Percentiles rank a stretch among this genome's conserved stretches.
Evolutionary conservation across 2,797 vertebrate genomes (phyloP).

Genomic region (Anomalospiza imberbis): DNA sequence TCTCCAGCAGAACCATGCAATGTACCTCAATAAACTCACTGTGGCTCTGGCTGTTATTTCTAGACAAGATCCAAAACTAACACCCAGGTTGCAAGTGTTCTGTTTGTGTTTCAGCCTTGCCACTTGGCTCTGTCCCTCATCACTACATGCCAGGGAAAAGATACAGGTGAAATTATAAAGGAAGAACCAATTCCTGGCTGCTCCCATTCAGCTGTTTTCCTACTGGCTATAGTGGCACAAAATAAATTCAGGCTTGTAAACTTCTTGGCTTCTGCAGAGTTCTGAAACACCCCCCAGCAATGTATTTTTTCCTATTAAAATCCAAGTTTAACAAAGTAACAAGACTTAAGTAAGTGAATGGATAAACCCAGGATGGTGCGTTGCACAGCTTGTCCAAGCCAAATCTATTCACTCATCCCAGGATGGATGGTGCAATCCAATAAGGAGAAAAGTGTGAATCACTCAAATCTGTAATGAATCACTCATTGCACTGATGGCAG

Average conservation of each 20-base stretch:
- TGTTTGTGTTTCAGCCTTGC: not conserved
- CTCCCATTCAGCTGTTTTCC: not conserved
- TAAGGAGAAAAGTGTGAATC: not conserved
- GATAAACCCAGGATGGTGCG: not conserved
- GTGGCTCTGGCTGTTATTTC: not conserved
- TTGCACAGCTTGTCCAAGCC: not conserved
- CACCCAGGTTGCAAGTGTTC: not conserved
- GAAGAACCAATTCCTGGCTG: not conserved
- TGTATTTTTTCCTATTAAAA: not conserved
- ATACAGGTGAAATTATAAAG: conserved; percentile 25
- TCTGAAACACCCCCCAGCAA: not conserved
- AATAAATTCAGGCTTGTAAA: not conserved
- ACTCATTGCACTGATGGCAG: not conserved
- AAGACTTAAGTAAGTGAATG: not conserved
- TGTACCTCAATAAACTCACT: not conserved
- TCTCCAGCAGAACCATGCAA: not conserved
- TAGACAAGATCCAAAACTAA: conserved; percentile 30
- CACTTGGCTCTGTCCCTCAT: not conserved
- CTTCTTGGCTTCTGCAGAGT: not conserved
- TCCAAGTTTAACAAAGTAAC: not conserved
- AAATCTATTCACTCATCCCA: not conserved
- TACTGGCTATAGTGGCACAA: not conserved
- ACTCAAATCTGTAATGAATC: not conserved
- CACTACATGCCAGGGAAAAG: not conserved
- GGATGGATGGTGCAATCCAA: not conserved